These are phyloP conservation scores for Ptyas mucosa DNA, from an alignment of 2,113 vertebrate genomes.

Conservation along the genomic window DNA sequence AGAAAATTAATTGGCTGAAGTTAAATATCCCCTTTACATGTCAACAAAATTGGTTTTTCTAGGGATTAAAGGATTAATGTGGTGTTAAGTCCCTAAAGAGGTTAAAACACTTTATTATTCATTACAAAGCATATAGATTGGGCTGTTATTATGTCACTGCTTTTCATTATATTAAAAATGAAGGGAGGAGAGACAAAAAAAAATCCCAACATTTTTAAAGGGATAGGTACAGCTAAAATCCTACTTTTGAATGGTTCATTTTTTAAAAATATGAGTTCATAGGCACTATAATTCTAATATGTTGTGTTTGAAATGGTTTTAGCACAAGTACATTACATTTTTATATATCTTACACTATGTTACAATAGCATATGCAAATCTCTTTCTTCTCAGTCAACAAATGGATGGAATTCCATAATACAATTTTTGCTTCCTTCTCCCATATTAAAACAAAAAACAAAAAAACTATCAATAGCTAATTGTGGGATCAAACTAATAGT, in stretches of 20 bases:
- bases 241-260: background rate
- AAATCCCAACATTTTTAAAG: constrained; percentile 3
- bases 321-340: background rate
- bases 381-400: background rate
- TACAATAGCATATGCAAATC: background rate
- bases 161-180: constrained; percentile 57
- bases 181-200: background rate
- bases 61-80: constrained; percentile 95
- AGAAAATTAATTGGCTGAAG: constrained; percentile 93
- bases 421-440: background rate
- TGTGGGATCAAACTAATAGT: background rate
- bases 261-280: background rate
- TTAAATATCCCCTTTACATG: constrained; percentile 85
- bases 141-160: constrained; percentile 60
- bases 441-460: background rate
- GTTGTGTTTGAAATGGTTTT: background rate
- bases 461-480: background rate
- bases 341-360: background rate
- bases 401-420: background rate
- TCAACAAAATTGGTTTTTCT: constrained; percentile 91
- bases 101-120: constrained; percentile 94
- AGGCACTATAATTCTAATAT: background rate
- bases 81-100: constrained; percentile 92
- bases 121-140: constrained; percentile 87
- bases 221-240: background rate